phyloP scores from a whole-genome alignment of 2,113 vertebrate genomes.

The Rhadina sibilatrix region DNA sequence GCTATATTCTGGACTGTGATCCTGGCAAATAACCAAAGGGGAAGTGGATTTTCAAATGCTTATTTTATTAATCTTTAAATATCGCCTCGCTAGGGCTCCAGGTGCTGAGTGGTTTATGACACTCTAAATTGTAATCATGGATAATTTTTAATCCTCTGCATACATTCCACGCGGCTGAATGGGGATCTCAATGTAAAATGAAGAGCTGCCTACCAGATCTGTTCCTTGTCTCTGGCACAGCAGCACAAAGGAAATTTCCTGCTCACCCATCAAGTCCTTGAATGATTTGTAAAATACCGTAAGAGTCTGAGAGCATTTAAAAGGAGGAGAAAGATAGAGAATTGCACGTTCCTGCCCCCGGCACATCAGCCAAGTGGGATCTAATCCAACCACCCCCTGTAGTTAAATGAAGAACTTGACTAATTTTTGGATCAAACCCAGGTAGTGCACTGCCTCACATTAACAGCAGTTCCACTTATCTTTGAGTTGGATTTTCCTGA shows the following conservation, averaged over 20 bases:
- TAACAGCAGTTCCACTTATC: conserved; percentile 34
- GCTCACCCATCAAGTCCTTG: conserved; percentile 40
- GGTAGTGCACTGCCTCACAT: conserved; percentile 24
- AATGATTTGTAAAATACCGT: conserved; percentile 46
- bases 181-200: conserved; percentile 1
- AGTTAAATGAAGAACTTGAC: conserved; percentile 59
- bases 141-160: conserved; percentile 62
- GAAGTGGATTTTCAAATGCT: conserved; percentile 68
- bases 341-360: conserved; percentile 34
- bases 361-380: conserved; percentile 53
- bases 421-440: conserved; percentile 65
- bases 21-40: conserved; percentile 57
- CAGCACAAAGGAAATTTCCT: conserved; percentile 52
- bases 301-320: conserved; percentile 38
- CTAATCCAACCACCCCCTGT: conserved; percentile 58
- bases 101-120: conserved; percentile 68
- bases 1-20: conserved; percentile 46
- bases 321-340: conserved; percentile 42
- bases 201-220: conserved; percentile 30
- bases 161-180: conserved; percentile 30
- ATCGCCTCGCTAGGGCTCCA: conserved; percentile 3
- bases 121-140: conserved; percentile 60
- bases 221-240: conserved; percentile 3
- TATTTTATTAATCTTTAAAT: conserved; percentile 68
- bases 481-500: conserved; percentile 13